A percentile compares a stretch with the other conserved stretches of the same genome.
These are phyloP conservation scores for Drosophila insularis DNA, from an alignment of 1,140 invertebrate species.

Conservation along the genomic window DNA sequence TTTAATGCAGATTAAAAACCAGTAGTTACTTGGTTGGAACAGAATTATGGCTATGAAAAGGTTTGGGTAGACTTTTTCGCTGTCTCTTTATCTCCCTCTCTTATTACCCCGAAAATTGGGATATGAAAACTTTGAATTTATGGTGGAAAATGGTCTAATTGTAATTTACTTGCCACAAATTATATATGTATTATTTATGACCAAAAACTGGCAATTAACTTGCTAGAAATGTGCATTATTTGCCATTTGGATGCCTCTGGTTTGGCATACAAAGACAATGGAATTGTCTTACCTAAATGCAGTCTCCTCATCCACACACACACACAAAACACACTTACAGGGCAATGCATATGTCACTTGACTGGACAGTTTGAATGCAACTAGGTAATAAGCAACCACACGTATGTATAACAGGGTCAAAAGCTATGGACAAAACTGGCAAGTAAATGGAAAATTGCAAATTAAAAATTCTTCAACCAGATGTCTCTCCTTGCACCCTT, in stretches of 20 bases:
- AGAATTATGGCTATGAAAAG: not conserved
- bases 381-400: constrained; percentile 48
- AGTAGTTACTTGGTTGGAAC: constrained; percentile 1
- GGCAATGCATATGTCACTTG: constrained; percentile 43
- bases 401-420: constrained; percentile 21
- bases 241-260: constrained; percentile 47
- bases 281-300: not conserved
- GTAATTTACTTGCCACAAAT: constrained; percentile 31
- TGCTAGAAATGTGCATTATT: constrained; percentile 44
- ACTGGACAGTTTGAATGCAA: constrained; percentile 41
- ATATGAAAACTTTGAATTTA: not conserved
- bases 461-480: constrained; percentile 63
- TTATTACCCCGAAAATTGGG: not conserved
- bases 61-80: not conserved
- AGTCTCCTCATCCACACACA: not conserved
- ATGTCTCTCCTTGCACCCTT: constrained; percentile 25
- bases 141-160: constrained; percentile 6
- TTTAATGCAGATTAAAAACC: constrained; percentile 6
- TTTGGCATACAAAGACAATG: constrained; percentile 11
- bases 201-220: constrained; percentile 45
- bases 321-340: not conserved
- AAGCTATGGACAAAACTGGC: constrained; percentile 3
- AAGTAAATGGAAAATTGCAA: constrained; percentile 49
- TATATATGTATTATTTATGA: constrained; percentile 53
- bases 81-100: not conserved